These are phyloP conservation scores for Melanargia galathea DNA, from an alignment of 2,888 invertebrate genomes.

Conservation along the genomic window DNA sequence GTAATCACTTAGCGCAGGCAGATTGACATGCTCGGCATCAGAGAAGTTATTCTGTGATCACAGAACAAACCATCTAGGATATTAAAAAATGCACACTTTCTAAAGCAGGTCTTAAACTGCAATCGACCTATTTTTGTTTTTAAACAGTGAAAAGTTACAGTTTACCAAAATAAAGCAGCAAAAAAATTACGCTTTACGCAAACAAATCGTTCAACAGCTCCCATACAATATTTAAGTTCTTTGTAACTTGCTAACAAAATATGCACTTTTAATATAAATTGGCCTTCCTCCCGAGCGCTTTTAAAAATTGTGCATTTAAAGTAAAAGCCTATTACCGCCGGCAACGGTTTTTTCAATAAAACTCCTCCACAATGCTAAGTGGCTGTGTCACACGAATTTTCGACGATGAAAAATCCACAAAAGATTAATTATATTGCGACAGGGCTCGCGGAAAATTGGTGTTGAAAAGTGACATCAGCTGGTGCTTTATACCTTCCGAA, in stretches of 20 bases:
- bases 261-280: conserved; percentile 45
- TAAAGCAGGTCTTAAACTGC: no score
- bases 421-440: conserved; percentile 28
- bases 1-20: no score
- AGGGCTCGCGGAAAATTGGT: conserved; percentile 14
- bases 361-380: conserved; percentile 35
- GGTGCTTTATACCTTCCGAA: background rate
- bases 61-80: no score
- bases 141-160: background rate
- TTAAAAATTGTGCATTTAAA: conserved; percentile 38
- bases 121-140: no score
- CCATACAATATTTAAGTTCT: conserved; percentile 34
- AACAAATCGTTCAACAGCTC: conserved; percentile 1
- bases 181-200: background rate
- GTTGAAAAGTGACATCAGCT: conserved; percentile 5
- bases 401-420: conserved; percentile 34
- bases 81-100: no score
- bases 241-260: conserved; percentile 48
- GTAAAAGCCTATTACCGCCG: conserved; percentile 38
- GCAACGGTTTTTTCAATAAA: conserved; percentile 34
- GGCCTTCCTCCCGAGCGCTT: conserved; percentile 25
- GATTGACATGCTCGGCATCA: no score
- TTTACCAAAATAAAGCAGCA: background rate
- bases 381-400: conserved; percentile 36
- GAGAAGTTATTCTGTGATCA: no score